Evolutionary conservation across 1,140 invertebrate genomes (phyloP), one percentile per base, ranked within the genome.

Genomic region (Ips nitidus): DNA sequence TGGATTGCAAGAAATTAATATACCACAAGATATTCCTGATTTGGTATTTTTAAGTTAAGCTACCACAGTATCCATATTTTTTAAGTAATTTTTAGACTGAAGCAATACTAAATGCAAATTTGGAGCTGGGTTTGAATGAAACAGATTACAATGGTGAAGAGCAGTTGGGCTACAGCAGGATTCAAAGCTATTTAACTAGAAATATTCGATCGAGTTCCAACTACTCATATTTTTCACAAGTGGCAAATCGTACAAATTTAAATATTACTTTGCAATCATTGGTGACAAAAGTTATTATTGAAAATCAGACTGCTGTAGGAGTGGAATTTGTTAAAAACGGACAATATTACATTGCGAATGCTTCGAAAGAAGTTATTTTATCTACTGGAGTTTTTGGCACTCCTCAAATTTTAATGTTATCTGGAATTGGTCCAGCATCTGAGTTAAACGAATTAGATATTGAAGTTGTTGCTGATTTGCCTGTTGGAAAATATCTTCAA

Each of bases 331-430:
- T 89, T 1, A 84, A 81, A 62, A 82, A 76, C 41, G 80, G 75
- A 52, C 80, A 79, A 22, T 82, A 79, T 3, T 85, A 83, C 52
- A 71, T 72, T 1, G 84, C 78, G 41, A 63, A 72, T 8, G 84
- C 85, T 0, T 81, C 71, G 45, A 89, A 86, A 76, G 91, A 93
- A 81, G 90, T 93, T 0, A 90, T 93, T 41, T 72, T 94, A 3
- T 86, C 90, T 0, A 90, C 89, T 1, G 92, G 93, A 0, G 85
- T 90, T 1, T 86, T 94, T 39, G 88, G 86, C 6, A 86, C 87
- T 0, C 91, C 92, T 0, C 91, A 94, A 74, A 73, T 95, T 1
- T 82, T 95, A 43, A 90, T 95, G 89, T 81, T 94, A 0, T 94
- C 92, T n/a, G 94, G 93, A 2, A 82, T 95, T 2, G 93, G 93